Evolutionary conservation across 2,113 vertebrate species (phyloP), one percentile per base, ranked within the genome.

Genomic region (Ophiodon elongatus): DNA sequence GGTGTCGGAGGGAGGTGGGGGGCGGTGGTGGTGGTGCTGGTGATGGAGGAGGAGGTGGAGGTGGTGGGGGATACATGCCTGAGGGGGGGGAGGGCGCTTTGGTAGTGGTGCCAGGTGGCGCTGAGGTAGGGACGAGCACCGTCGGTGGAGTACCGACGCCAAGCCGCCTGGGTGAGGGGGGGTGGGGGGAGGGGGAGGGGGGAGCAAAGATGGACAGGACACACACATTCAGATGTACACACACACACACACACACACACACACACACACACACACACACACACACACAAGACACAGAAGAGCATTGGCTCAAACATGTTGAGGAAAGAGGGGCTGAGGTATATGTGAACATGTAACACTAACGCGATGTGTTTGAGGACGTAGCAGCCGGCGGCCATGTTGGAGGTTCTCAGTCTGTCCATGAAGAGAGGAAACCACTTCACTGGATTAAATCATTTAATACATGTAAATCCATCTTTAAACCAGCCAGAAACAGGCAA

Each of bases 111-210:
- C 96, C 95, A 96, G 91, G 95, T 96, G 94, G 95, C 96, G 92
- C 92, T 94, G 96, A 96, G 94, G 96, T 96, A 96, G 86, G 96
- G 93, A 96, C 93, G 92, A 92, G 93, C 94, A 83, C 89, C 83
- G 39, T 97, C 94, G 31, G 96, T 96, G 95, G 96, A 96, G 95
- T 95, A 96, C 90, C 96, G 96, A 94, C 95, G 95, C 97, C 96
- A 97, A 94, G 96, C 94, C 93, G 96, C 94, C 97, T 97, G 94
- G 94, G 84, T 92, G 89, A 83, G 89, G 85, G 84, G 91, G 93
- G 84, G 83, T 90, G 93, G 94, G 92, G 91, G 73, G 90, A 8
- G 89, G 85, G 84, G 91, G 93, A 84, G 84, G 90, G 93, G 94
- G 92, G 91, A 71, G 90, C 80, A 90, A 79, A 89, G 82, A 77